These are phyloP conservation scores for Candoia aspera DNA, from an alignment of 2,113 vertebrate genomes.

Conservation along the genomic window DNA sequence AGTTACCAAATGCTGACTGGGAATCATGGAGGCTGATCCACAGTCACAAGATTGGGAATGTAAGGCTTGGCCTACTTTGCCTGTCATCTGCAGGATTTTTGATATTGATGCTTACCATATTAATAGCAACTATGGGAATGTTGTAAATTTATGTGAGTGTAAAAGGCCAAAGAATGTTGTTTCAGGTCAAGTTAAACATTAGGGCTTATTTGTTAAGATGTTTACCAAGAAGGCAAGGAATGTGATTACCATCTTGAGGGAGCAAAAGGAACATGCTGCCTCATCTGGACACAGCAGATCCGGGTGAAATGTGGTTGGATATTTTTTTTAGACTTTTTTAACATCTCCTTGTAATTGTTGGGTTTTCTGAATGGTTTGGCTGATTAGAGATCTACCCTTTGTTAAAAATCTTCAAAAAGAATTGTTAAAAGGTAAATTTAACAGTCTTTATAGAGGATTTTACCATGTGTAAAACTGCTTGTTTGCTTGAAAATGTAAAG, in stretches of 20 bases:
- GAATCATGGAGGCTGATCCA: not conserved
- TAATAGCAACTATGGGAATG: not conserved
- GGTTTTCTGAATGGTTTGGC: not conserved
- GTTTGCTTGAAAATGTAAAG: not conserved
- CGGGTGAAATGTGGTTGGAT: not conserved
- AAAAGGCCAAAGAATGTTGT: not conserved
- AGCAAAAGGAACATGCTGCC: not conserved
- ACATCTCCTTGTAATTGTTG: not conserved
- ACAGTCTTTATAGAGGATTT: not conserved
- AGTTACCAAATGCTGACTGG: not conserved
- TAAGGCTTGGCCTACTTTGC: not conserved
- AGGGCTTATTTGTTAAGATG: not conserved
- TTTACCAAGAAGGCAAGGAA: not conserved
- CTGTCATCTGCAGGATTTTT: not conserved
- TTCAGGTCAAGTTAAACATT: not conserved
- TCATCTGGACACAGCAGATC: not conserved
- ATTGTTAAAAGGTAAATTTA: not conserved
- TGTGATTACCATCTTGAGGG: not conserved
- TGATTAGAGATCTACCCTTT: not conserved
- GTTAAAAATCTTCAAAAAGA: not conserved
- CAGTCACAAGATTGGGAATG: not conserved
- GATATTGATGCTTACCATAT: not conserved
- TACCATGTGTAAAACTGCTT: not conserved
- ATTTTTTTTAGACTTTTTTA: not conserved
- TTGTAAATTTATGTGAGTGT: not conserved